These are phyloP conservation scores for Caenorhabditis panamensis DNA, from an alignment of 2,888 invertebrate species.

Conservation along the genomic window DNA sequence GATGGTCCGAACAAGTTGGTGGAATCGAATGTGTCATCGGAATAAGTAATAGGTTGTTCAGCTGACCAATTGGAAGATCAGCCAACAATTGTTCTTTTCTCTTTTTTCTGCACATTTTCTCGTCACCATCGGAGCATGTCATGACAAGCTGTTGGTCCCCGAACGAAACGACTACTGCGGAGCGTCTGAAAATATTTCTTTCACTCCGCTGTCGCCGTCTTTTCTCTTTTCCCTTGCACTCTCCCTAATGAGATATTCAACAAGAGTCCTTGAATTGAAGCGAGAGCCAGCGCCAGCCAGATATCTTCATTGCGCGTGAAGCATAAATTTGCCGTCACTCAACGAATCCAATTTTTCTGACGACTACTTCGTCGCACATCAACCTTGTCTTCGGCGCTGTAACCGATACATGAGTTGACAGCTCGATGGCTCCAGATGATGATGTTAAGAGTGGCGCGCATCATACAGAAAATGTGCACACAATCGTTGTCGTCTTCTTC, in stretches of 20 bases:
- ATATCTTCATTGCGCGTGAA: conserved; percentile 41
- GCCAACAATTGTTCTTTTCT: too few species aligned
- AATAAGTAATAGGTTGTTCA: too few species aligned
- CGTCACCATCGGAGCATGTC: background rate
- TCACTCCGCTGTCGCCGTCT: background rate
- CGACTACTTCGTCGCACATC: conserved; percentile 37
- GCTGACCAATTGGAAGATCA: too few species aligned
- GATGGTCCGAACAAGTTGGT: too few species aligned
- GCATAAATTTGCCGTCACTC: conserved; percentile 52
- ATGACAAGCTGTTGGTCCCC: background rate
- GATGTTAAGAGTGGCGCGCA: background rate
- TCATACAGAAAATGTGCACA: background rate
- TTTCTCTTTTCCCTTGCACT: conserved; percentile 35
- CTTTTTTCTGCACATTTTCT: too few species aligned
- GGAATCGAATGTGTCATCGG: too few species aligned
- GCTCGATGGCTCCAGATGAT: conserved; percentile 6
- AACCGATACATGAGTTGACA: conserved; percentile 42
- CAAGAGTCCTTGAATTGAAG: conserved; percentile 51
- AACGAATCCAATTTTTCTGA: conserved; percentile 48
- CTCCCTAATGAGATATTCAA: conserved; percentile 59
- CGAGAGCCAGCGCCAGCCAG: conserved; percentile 29
- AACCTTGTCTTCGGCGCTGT: conserved; percentile 12
- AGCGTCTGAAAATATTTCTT: conserved; percentile 25
- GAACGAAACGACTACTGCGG: conserved; percentile 2
- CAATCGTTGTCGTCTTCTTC: background rate